These are phyloP conservation scores for Lucinisca nassula DNA, from an alignment of 2,888 invertebrate genomes.

Conservation along the genomic window DNA sequence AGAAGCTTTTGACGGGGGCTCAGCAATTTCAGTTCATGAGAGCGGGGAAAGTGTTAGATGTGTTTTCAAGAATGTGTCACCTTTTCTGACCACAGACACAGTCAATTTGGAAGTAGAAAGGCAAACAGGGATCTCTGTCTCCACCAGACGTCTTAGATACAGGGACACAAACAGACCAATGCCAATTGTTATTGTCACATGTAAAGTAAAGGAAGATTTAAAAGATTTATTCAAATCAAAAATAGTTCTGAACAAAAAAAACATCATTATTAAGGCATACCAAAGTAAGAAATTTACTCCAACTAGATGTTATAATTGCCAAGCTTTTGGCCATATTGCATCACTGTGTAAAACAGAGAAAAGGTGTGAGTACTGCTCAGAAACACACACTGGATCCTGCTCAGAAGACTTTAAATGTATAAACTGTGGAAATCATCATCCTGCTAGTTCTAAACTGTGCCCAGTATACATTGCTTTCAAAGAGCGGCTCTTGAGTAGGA, in stretches of 20 bases:
- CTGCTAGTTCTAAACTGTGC: background rate
- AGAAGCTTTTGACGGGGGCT: background rate
- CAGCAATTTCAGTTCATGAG: background rate
- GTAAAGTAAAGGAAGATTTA: background rate
- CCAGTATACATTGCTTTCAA: background rate
- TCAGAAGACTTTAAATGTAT: background rate
- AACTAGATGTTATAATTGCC: conserved; percentile 36
- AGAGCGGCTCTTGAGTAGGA: background rate
- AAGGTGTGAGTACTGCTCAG: conserved; percentile 20
- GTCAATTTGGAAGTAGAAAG: background rate
- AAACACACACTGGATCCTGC: background rate
- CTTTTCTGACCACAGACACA: background rate
- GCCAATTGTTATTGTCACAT: conserved; percentile 8
- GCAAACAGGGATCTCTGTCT: background rate
- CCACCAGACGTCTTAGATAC: conserved; percentile 9
- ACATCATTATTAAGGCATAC: background rate
- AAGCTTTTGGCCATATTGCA: conserved; percentile 9
- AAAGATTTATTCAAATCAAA: background rate
- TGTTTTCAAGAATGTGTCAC: conserved; percentile 11
- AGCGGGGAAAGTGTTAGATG: background rate
- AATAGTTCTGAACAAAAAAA: background rate
- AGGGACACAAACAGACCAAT: conserved; percentile 22
- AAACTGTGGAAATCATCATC: background rate
- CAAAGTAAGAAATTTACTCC: conserved; percentile 8
- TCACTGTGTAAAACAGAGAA: background rate